Conservation (phyloP, 2,888 invertebrate genomes). For the Epirrhoe tristata region DNA sequence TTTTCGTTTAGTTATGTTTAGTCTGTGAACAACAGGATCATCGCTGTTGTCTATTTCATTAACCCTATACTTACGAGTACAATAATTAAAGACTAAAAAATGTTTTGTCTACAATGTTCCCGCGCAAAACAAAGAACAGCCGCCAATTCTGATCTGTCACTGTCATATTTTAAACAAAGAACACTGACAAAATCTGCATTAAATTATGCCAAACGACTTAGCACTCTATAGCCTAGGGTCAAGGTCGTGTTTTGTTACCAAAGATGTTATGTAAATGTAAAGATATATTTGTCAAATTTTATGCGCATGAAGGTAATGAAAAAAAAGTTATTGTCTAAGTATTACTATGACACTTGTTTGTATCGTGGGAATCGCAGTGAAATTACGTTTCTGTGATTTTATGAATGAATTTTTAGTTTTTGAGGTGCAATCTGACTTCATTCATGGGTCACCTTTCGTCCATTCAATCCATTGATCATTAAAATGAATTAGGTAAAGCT, state of each 20-base stretch:
- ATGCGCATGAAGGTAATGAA: conserved; percentile 38
- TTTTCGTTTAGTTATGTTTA: no score
- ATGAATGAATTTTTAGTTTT: conserved; percentile 40
- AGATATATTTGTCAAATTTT: conserved; percentile 33
- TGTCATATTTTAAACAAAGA: conserved; percentile 45
- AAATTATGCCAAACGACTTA: not conserved
- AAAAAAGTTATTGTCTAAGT: conserved; percentile 37
- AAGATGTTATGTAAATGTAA: not conserved
- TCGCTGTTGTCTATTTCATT: no score
- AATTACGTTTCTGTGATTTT: conserved; percentile 29
- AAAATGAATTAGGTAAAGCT: no score
- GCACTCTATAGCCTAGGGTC: not conserved
- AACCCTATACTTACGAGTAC: no score
- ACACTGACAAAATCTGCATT: conserved; percentile 5
- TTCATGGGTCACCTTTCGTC: conserved; percentile 38
- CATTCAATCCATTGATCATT: not conserved
- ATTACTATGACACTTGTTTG: conserved; percentile 41
- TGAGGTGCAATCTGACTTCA: conserved; percentile 35
- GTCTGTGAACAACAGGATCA: no score
- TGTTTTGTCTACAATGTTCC: conserved; percentile 27
- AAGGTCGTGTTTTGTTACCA: conserved; percentile 6
- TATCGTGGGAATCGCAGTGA: conserved; percentile 42
- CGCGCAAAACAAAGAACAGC: conserved; percentile 43
- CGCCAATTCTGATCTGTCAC: conserved; percentile 45
- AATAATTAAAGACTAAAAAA: conserved; percentile 9